Evolutionary conservation across 2,797 vertebrate genomes (phyloP).

Genomic region (Chelmon rostratus): DNA sequence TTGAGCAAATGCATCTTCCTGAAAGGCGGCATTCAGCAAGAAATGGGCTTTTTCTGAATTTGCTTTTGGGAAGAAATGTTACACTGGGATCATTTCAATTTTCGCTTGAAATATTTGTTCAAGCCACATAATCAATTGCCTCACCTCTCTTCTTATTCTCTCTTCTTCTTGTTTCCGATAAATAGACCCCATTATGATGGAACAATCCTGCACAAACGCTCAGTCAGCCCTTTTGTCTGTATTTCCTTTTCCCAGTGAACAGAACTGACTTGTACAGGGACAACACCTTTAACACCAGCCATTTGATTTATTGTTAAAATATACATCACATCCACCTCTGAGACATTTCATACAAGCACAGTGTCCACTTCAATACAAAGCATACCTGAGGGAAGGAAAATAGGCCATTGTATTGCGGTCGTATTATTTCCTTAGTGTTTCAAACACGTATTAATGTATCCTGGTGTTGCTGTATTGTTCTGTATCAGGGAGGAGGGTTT

Average conservation of each 20-base stretch:
- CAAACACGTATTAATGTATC: constrained; percentile 83
- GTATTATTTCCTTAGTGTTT: constrained; percentile 88
- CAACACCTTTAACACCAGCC: constrained; percentile 30
- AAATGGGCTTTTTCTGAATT: too few species aligned
- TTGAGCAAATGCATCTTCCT: too few species aligned
- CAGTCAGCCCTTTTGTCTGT: constrained; percentile 44
- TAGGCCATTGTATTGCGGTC: constrained; percentile 82
- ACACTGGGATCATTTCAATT: neutral
- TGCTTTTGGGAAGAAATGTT: neutral
- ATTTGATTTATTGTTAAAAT: constrained; percentile 39
- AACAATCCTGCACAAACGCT: constrained; percentile 7
- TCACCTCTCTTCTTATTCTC: neutral
- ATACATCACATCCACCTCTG: constrained; percentile 37
- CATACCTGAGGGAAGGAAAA: constrained; percentile 77
- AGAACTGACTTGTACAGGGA: constrained; percentile 13
- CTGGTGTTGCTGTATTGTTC: constrained; percentile 80
- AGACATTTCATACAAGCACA: constrained; percentile 43
- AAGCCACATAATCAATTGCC: neutral
- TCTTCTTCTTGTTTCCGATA: constrained; percentile 11
- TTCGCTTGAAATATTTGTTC: neutral
- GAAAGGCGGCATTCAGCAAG: too few species aligned
- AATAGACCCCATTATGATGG: neutral
- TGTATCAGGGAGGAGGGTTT: constrained; percentile 65
- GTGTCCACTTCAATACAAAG: constrained; percentile 43
- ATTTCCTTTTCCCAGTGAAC: constrained; percentile 60